Conservation (phyloP, 1,140 invertebrate species). For the Carposina sasakii region DNA sequence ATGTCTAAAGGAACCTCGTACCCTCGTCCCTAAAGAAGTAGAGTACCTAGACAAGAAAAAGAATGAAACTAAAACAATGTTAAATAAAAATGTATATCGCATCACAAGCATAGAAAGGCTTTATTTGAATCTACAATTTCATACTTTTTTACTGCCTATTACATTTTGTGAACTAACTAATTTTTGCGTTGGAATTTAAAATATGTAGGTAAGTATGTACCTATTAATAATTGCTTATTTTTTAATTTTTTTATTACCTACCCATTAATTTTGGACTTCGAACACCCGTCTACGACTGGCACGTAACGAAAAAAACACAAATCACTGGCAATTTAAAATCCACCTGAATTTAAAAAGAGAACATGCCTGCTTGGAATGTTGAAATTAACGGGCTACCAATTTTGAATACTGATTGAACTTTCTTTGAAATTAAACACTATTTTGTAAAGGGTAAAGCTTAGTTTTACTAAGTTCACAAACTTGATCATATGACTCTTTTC, state of each 20-base stretch:
- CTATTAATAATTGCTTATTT: too few species aligned
- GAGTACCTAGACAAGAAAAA: too few species aligned
- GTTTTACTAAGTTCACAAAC: conserved; percentile 20
- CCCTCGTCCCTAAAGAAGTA: too few species aligned
- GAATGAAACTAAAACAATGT: too few species aligned
- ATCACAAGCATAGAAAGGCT: too few species aligned
- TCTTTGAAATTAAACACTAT: conserved; percentile 33
- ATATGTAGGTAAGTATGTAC: too few species aligned
- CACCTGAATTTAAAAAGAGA: conserved; percentile 58
- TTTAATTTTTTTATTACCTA: conserved; percentile 1
- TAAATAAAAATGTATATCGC: too few species aligned
- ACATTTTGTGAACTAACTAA: too few species aligned
- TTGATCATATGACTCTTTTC: conserved; percentile 15
- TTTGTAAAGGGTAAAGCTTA: conserved; percentile 31
- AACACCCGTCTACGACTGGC: conserved; percentile 22
- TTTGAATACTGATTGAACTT: conserved; percentile 49
- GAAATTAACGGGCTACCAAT: conserved; percentile 62
- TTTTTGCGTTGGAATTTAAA: too few species aligned
- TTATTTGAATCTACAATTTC: too few species aligned
- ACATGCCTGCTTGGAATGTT: conserved; percentile 53
- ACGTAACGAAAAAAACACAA: conserved; percentile 43
- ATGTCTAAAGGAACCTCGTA: too few species aligned
- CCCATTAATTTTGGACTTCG: neutral
- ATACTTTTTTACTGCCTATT: too few species aligned
- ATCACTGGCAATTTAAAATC: conserved; percentile 59